These are phyloP conservation scores for Dusona sp. DNA, from an alignment of 2,888 invertebrate species.

Conservation along the genomic window DNA sequence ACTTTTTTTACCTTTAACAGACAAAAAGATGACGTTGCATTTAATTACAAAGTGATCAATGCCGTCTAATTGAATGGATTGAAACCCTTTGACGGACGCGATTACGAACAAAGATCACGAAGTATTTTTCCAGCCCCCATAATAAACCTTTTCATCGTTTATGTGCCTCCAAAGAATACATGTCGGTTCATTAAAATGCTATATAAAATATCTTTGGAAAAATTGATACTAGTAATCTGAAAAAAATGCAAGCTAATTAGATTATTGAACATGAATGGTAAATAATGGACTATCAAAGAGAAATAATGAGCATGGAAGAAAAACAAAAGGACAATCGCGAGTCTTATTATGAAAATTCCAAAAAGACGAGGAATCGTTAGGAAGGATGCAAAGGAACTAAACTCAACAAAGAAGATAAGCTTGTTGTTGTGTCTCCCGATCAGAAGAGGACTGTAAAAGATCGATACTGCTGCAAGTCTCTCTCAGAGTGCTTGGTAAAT, in stretches of 20 bases:
- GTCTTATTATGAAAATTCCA: neutral
- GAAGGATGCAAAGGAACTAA: neutral
- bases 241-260: neutral
- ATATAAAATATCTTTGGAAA: no score
- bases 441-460: constrained; percentile 31
- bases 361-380: neutral
- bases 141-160: neutral
- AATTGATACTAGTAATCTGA: neutral
- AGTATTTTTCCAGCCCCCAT: neutral
- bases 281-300: neutral
- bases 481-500: constrained; percentile 51
- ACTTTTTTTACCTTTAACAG: neutral
- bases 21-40: neutral
- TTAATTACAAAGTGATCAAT: neutral
- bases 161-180: neutral
- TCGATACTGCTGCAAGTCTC: constrained; percentile 56
- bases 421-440: constrained; percentile 25
- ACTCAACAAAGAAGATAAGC: neutral
- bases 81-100: neutral
- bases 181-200: neutral
- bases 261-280: neutral
- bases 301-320: neutral
- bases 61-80: neutral
- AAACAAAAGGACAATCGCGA: neutral
- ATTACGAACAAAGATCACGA: neutral